A percentile compares a stretch with the other conserved stretches of the same genome.
Evolutionary conservation across 1,140 invertebrate genomes (phyloP).

Genomic region (Drosophila nasuta): DNA sequence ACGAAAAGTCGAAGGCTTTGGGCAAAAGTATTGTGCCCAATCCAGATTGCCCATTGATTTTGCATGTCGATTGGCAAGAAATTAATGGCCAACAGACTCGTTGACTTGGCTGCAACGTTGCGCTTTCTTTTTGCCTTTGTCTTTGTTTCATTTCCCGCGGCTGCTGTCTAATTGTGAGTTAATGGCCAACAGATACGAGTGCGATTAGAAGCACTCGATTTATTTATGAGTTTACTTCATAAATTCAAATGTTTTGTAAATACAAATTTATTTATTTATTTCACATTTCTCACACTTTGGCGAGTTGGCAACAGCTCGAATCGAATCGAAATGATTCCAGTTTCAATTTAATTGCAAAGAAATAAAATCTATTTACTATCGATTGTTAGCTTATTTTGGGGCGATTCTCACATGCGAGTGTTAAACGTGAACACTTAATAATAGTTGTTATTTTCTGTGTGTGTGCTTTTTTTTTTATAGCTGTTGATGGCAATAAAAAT

Average conservation of each 20-base stretch:
- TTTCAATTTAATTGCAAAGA: conserved; percentile 1
- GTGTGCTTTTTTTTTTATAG: not conserved
- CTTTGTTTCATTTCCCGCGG: not conserved
- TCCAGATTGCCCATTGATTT: conserved; percentile 63
- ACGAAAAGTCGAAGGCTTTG: conserved; percentile 4
- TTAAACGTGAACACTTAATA: conserved; percentile 44
- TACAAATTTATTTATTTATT: not conserved
- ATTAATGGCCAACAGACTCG: conserved; percentile 53
- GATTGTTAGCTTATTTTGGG: conserved; percentile 23
- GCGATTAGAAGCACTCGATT: not conserved
- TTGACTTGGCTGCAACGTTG: conserved; percentile 39
- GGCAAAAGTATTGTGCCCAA: not conserved
- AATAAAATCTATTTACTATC: not conserved
- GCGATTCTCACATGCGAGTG: conserved; percentile 48
- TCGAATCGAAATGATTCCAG: not conserved
- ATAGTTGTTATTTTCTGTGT: conserved; percentile 1
- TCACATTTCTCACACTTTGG: not conserved
- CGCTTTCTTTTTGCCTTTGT: conserved; percentile 40
- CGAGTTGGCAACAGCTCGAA: conserved; percentile 23
- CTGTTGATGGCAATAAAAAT: conserved; percentile 2
- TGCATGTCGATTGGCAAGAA: conserved; percentile 59
- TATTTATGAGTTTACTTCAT: conserved; percentile 8
- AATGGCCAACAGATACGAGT: conserved; percentile 24
- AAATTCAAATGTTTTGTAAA: not conserved
- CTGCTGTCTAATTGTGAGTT: conserved; percentile 45